A percentile compares a stretch with the other conserved stretches of the same genome.
These are phyloP conservation scores for Strongylocentrotus purpuratus DNA, from an alignment of 35 echinoderm and acorn worm genomes.

Conservation along the genomic window DNA sequence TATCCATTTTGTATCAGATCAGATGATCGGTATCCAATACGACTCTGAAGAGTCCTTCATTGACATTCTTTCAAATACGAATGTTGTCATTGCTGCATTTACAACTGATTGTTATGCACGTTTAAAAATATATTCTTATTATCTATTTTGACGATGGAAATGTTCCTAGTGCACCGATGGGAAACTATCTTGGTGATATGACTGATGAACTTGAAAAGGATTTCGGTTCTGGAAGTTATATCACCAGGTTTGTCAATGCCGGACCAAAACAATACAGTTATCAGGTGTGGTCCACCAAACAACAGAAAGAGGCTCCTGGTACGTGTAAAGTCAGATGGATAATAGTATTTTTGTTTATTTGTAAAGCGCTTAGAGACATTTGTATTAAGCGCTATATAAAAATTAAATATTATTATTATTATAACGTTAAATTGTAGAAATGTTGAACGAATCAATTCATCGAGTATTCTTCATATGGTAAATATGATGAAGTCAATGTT, in stretches of 20 bases:
- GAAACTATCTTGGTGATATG: slow-evolving; percentile 42
- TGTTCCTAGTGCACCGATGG: neutral
- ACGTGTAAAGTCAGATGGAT: slow-evolving; percentile 58
- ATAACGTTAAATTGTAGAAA: slow-evolving; percentile 35
- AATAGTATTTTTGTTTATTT: no score
- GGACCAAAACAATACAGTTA: slow-evolving; percentile 60
- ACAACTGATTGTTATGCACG: slow-evolving; percentile 30
- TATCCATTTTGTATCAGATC: neutral
- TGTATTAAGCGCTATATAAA: no score
- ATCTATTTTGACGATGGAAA: slow-evolving; percentile 36
- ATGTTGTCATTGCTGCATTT: slow-evolving; percentile 57
- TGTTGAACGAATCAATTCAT: neutral
- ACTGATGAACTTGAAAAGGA: no score
- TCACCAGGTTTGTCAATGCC: no score
- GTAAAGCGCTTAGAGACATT: no score
- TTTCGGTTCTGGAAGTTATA: no score
- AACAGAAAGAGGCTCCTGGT: neutral
- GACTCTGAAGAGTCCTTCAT: neutral
- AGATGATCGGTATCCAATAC: slow-evolving; percentile 6
- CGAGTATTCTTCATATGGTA: neutral
- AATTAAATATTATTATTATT: no score
- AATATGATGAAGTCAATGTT: neutral
- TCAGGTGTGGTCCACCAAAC: slow-evolving; percentile 24
- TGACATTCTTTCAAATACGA: slow-evolving; percentile 9
- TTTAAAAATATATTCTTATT: slow-evolving; percentile 45